Evolutionary conservation across 1,140 invertebrate genomes (phyloP), one percentile per base, ranked within the genome.

Genomic region (Parasteatoda tepidariorum): DNA sequence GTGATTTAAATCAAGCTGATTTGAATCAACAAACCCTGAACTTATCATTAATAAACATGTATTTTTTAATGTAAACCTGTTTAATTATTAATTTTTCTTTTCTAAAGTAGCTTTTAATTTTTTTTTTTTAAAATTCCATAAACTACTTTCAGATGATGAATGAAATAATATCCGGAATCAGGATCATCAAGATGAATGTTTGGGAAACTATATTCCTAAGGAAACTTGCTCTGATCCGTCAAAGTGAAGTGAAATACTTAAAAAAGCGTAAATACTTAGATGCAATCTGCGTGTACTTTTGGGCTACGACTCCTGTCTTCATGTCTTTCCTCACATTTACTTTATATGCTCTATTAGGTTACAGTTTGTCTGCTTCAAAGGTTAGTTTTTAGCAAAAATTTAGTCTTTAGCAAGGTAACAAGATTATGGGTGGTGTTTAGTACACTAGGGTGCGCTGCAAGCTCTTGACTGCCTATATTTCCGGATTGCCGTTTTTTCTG

Each of bases 281-380:
- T 91, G 98, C 98, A n/a, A 89, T 98, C 64, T 99, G 98, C 90
- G 98, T 99, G 2, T 99, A 97, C 88, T 96, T 99, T 88, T 99
- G 98, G 98, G 98, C 98, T 0, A 97, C 96, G 7, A 99, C 98
- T n/a, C 98, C 98, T 0, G 95, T 99, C 61, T 87, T 99, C 2
- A 97, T 99, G 84, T 94, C 96, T 1, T 93, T 98, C 73, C 90
- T 98, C 1, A 99, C 97, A 0, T 97, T 99, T 88, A 92, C 92
- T 4, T 95, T 95, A 0, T 98, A 97, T 87, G 92, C 94, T n/a
- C 87, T 97, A 84, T 28, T 89, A 70, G 95, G 96, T 5, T 93
- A 97, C 81, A 73, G 91, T 71, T 90, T 99, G 0, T 94, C 93
- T 76, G 95, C 97, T 4, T 94, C 96, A 41, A 97, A 94, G 59